Evolutionary conservation across 2,888 invertebrate species (phyloP), one percentile per base, ranked within the genome.

Genomic region (Parthenolecanium corni): DNA sequence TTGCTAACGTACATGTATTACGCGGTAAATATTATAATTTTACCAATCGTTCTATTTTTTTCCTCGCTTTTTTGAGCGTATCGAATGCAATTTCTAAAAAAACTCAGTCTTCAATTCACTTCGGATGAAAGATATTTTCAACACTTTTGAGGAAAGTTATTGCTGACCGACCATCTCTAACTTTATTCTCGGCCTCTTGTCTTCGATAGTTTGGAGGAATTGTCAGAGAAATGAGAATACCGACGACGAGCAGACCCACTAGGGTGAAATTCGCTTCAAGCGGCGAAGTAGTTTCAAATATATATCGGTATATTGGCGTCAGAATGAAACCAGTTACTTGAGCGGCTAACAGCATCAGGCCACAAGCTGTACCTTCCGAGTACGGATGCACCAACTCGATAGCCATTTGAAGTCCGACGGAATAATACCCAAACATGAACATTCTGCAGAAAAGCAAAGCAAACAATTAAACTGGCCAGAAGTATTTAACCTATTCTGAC

Each of bases 261-360:
- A 95, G 82, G 1, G 82, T 79, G 1, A 89, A 76, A 74, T 95
- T 96, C 9, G 93, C 87, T 75, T 84, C 83, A 67, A 85, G 79
- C 69, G 89, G 88, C 1, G 84, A 84, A 69, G 86, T 76, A 69
- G 79, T 78, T 44, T 85, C 83, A 20, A 66, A 65, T n/a, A 66
- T 54, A 46, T 49, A 40, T 16, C 67, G 66, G 21, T 66, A 65
- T 36, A 57, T 47, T 1, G 65, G 62, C 11, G 68, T 67, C n/a
- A 69, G 65, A 6, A 67, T 62, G 36, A 70, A 68, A 5, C 71
- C 70, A 16, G 67, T 66, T 23, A 69, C 66, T 65, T 71, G 70
- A 9, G 69, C 68, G 18, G 68, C 68, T 0, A 70, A 69, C 52
- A 68, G 69, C 14, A 71, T 52, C 3, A 71, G 56, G 11, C 71